A percentile compares a stretch with the other conserved stretches of the same genome.
Conservation (phyloP, 2,113 vertebrate species). For the Penelope pileata region DNA sequence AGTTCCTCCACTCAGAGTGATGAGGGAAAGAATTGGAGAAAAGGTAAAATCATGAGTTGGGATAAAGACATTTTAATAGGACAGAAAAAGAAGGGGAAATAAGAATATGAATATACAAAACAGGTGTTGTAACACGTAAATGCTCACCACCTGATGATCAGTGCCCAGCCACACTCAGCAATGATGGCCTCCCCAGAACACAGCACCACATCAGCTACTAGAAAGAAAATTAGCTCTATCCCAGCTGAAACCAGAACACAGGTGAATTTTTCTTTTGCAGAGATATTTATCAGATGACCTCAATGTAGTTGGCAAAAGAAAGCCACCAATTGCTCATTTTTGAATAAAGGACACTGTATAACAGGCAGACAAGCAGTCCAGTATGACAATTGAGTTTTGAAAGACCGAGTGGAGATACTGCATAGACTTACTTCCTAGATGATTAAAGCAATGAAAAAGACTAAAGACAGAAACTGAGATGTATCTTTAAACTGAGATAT, state of each 20-base stretch:
- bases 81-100: no score
- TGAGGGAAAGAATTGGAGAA: neutral
- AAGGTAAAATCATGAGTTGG: no score
- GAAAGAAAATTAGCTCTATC: neutral
- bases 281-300: neutral
- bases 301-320: neutral
- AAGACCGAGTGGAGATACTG: neutral
- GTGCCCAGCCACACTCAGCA: no score
- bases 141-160: no score
- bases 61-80: no score
- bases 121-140: no score
- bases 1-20: neutral
- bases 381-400: neutral
- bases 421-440: neutral
- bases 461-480: no score
- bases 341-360: neutral
- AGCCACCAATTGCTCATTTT: neutral
- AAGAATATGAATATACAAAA: no score
- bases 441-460: no score
- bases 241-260: neutral
- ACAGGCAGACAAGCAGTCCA: neutral
- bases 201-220: neutral
- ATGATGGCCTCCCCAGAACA: neutral
- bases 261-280: neutral
- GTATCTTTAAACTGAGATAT: neutral